Conservation (phyloP, 53 echinoderm and acorn worm genomes). For the Henricia sp. region DNA sequence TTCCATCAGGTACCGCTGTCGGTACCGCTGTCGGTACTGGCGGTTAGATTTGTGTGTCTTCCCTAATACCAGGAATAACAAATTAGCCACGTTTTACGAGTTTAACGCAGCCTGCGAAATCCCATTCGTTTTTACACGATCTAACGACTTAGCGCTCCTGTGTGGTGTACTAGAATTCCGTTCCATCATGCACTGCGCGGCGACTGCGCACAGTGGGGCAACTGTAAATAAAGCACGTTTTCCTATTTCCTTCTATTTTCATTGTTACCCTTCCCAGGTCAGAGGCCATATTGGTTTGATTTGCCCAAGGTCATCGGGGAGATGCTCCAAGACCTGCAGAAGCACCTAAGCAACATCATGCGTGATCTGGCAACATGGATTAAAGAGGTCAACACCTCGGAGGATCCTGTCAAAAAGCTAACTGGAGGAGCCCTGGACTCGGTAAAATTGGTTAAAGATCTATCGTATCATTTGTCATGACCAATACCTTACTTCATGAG, state of each 20-base stretch:
- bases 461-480: not conserved
- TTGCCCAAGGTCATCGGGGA: slow-evolving; percentile 36
- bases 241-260: not conserved
- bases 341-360: not conserved
- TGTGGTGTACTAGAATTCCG: not conserved
- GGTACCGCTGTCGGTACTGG: too few species aligned
- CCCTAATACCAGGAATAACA: too few species aligned
- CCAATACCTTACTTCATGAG: not conserved
- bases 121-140: too few species aligned
- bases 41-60: too few species aligned
- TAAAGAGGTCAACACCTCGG: not conserved
- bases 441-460: slow-evolving; percentile 32
- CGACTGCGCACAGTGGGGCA: not conserved
- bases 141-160: too few species aligned
- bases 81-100: too few species aligned
- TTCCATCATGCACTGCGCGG: too few species aligned
- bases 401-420: slow-evolving; percentile 33
- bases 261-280: slow-evolving; percentile 13
- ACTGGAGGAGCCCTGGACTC: slow-evolving; percentile 39
- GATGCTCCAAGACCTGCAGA: slow-evolving; percentile 10
- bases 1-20: too few species aligned
- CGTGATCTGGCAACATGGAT: slow-evolving; percentile 26
- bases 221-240: not conserved
- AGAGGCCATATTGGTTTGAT: slow-evolving; percentile 61
- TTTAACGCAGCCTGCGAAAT: too few species aligned